A percentile compares a stretch with the other conserved stretches of the same genome.
phyloP scores from a whole-genome alignment of 2,888 invertebrate genomes.

The Tinea trinotella region DNA sequence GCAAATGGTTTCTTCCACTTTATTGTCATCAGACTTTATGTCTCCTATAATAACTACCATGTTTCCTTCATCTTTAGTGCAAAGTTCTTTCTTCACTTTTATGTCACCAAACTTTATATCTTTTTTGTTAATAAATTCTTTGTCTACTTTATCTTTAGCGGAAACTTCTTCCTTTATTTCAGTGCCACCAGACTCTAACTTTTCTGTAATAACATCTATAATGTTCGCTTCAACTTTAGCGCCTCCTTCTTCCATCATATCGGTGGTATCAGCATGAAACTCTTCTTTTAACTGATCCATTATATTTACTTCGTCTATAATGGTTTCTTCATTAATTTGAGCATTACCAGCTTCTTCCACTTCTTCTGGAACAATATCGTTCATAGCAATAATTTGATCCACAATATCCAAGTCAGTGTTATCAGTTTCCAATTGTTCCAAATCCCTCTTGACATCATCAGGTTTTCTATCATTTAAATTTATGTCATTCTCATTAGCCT shows the following conservation, averaged over 20 bases:
- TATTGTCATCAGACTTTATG: no score
- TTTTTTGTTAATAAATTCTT: slow-evolving; percentile 22
- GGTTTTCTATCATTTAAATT: no score
- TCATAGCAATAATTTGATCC: background rate
- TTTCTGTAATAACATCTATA: slow-evolving; percentile 11
- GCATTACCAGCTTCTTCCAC: no score
- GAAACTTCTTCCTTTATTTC: background rate
- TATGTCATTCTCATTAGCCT: slow-evolving; percentile 24
- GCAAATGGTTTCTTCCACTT: background rate
- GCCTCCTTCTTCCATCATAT: background rate
- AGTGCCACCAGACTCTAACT: slow-evolving; percentile 25
- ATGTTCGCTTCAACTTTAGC: slow-evolving; percentile 22
- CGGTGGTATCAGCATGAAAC: slow-evolving; percentile 16
- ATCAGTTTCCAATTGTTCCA: no score
- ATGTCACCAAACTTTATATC: slow-evolving; percentile 39
- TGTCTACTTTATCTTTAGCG: slow-evolving; percentile 27
- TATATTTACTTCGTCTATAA: slow-evolving; percentile 5
- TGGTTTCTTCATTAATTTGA: background rate
- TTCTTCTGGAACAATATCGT: no score
- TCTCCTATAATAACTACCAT: no score
- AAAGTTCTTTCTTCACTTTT: background rate
- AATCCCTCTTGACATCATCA: slow-evolving; percentile 28
- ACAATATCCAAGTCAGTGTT: background rate
- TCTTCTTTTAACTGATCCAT: slow-evolving; percentile 20
- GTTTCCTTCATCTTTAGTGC: no score